Conservation (phyloP, 2,797 vertebrate genomes). For the Gephyroberyx darwinii region DNA sequence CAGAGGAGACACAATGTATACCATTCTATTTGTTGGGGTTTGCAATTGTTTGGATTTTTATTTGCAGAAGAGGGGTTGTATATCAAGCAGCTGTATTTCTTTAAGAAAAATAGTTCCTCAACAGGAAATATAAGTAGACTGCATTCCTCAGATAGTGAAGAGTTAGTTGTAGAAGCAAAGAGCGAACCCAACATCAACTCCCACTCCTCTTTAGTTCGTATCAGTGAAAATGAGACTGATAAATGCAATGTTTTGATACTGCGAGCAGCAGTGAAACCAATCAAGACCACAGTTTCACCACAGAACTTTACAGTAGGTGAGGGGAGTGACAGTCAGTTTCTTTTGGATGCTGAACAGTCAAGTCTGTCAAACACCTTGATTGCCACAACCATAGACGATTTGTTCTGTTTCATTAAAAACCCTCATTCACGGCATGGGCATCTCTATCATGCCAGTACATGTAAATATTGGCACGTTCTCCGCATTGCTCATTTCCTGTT, state of each 20-base stretch:
- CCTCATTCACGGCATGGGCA: conserved; percentile 47
- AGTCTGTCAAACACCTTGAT: conserved; percentile 30
- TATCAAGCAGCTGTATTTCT: conserved; percentile 51
- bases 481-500: conserved; percentile 66
- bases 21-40: conserved; percentile 30
- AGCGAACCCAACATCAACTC: conserved; percentile 31
- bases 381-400: conserved; percentile 31
- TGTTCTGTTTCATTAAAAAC: conserved; percentile 47
- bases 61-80: not conserved
- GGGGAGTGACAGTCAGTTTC: conserved; percentile 15
- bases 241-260: not conserved
- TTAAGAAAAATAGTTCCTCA: conserved; percentile 22
- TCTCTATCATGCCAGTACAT: conserved; percentile 27
- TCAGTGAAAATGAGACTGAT: conserved; percentile 9
- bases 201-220: not conserved
- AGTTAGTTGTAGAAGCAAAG: conserved; percentile 50
- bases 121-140: conserved; percentile 43
- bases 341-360: not conserved
- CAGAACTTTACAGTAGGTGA: conserved; percentile 14
- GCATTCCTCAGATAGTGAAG: conserved; percentile 58
- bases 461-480: conserved; percentile 74
- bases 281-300: conserved; percentile 17
- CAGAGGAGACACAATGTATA: not conserved
- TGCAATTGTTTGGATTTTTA: conserved; percentile 31
- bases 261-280: conserved; percentile 6